phyloP scores from a whole-genome alignment of 1,140 invertebrate species.

The Bombus confusus region DNA sequence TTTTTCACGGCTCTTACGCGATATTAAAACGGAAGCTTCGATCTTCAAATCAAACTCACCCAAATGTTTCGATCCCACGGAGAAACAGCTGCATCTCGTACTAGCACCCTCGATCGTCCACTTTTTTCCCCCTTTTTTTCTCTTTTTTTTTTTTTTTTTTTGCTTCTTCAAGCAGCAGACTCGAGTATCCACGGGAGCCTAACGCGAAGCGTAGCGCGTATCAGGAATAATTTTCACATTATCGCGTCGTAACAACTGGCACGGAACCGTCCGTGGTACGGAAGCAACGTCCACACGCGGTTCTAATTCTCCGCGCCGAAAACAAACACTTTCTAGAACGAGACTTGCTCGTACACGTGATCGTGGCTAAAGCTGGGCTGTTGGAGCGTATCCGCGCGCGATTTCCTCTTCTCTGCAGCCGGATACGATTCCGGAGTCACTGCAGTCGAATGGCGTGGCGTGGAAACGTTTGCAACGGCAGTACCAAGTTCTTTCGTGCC shows the following conservation, averaged over 20 bases:
- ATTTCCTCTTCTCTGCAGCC: not conserved
- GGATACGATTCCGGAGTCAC: not conserved
- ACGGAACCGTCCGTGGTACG: not conserved
- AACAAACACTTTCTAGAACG: not conserved
- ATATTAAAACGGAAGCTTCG: not conserved
- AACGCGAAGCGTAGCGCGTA: not conserved
- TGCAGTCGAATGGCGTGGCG: not conserved
- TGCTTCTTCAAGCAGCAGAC: not conserved
- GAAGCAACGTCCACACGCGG: not conserved
- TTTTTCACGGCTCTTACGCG: not conserved
- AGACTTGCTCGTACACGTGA: constrained; percentile 8
- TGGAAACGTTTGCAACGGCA: constrained; percentile 20
- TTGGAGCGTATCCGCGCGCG: not conserved
- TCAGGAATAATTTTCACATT: constrained; percentile 1
- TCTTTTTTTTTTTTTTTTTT: not conserved
- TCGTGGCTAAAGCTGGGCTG: not conserved
- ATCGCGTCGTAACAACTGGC: not conserved
- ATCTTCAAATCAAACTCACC: constrained; percentile 28
- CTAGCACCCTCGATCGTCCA: not conserved
- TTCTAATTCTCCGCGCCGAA: not conserved
- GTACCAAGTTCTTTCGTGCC: constrained; percentile 62
- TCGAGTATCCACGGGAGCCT: not conserved
- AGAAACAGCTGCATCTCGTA: not conserved
- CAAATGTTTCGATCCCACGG: constrained; percentile 17
- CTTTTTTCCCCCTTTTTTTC: too few species aligned